These are phyloP conservation scores for Caenorhabditis elegans DNA, from an alignment of 1,140 invertebrate species.

Conservation along the genomic window WBcel235 BX284602.5:11705001-11705500, in stretches of 20 bases:
- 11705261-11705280: conserved; percentile 9
- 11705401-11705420: no score
- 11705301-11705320: neutral
- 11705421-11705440: no score
- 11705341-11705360: neutral
- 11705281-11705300: neutral
- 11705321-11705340: neutral
- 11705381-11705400: neutral
- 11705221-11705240: neutral
- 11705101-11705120: no score
- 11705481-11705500: neutral
- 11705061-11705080: no score
- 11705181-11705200: neutral
- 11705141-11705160: no score
- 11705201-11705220: neutral
- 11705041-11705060: no score
- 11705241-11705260: conserved; percentile 20
- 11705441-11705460: neutral
- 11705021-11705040: no score
- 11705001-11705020: no score
- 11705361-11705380: neutral
- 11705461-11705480: neutral
- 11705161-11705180: conserved; percentile 4
- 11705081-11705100: no score
- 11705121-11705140: no score